A percentile compares a stretch with the other conserved stretches of the same genome.
Conservation (phyloP, 2,797 vertebrate species). For the Dryobates pubescens region DNA sequence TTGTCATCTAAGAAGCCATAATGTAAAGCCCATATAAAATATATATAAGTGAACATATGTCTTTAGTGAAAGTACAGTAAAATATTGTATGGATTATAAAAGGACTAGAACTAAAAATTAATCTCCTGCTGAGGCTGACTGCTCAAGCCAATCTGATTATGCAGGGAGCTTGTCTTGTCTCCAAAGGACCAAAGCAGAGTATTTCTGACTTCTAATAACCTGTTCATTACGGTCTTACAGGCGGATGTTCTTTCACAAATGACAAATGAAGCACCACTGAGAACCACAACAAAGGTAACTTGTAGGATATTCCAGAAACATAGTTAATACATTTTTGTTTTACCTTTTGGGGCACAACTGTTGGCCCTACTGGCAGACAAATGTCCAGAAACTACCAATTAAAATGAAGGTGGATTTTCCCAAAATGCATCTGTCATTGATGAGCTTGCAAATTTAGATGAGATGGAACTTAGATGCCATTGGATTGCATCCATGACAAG, state of each 20-base stretch:
- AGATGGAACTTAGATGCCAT: background rate
- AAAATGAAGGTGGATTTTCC: background rate
- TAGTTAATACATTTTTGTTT: background rate
- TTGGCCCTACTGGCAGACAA: background rate
- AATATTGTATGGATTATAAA: constrained; percentile 35
- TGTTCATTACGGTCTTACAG: background rate
- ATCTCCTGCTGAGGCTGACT: constrained; percentile 28
- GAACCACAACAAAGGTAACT: background rate
- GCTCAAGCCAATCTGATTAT: background rate
- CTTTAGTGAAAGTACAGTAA: background rate
- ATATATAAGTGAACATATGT: background rate
- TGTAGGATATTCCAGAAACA: background rate
- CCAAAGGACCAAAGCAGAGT: constrained; percentile 6
- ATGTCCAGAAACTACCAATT: background rate
- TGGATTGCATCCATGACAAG: background rate
- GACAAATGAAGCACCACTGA: background rate
- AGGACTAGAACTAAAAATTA: constrained; percentile 9
- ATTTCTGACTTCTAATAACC: background rate
- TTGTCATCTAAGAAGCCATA: background rate
- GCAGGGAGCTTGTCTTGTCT: background rate
- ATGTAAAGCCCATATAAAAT: constrained; percentile 26
- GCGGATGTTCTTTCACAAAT: background rate
- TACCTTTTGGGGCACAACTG: background rate
- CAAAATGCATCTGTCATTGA: background rate
- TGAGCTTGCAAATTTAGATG: background rate